phyloP scores from a whole-genome alignment of 2,113 vertebrate species.

The Alexandromys fortis region DNA sequence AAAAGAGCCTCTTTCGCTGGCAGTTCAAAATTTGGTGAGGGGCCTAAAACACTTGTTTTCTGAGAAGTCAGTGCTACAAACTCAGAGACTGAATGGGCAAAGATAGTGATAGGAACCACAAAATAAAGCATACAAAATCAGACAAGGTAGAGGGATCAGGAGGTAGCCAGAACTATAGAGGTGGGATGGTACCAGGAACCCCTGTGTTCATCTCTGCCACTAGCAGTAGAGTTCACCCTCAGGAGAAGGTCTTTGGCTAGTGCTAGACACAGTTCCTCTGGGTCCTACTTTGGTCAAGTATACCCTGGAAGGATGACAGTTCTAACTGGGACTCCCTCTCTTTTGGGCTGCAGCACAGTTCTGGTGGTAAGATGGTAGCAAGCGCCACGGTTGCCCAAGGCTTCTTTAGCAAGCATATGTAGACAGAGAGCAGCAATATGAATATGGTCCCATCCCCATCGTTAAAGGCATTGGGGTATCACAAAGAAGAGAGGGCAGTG shows the following conservation, averaged over 20 bases:
- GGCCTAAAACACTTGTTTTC: neutral
- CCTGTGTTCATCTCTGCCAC: neutral
- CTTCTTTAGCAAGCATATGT: neutral
- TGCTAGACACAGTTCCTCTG: neutral
- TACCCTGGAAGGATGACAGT: no score
- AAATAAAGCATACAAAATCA: neutral
- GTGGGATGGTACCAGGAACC: neutral
- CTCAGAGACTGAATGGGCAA: neutral
- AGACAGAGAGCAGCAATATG: neutral
- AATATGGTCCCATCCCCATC: neutral
- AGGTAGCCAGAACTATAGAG: neutral
- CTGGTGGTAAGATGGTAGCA: no score
- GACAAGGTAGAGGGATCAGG: neutral
- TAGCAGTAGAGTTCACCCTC: no score
- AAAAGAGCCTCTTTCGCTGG: neutral
- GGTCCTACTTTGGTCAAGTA: neutral
- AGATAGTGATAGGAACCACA: neutral
- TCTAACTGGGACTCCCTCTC: neutral
- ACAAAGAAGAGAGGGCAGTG: neutral
- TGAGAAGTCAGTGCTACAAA: neutral
- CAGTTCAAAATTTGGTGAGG: neutral
- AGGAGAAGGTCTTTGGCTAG: neutral
- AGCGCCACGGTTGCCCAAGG: neutral
- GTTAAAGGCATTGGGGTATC: neutral
- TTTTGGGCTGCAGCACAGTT: neutral